These are phyloP conservation scores for Atherinomorus stipes DNA, from an alignment of 2,113 vertebrate genomes.

Conservation along the genomic window DNA sequence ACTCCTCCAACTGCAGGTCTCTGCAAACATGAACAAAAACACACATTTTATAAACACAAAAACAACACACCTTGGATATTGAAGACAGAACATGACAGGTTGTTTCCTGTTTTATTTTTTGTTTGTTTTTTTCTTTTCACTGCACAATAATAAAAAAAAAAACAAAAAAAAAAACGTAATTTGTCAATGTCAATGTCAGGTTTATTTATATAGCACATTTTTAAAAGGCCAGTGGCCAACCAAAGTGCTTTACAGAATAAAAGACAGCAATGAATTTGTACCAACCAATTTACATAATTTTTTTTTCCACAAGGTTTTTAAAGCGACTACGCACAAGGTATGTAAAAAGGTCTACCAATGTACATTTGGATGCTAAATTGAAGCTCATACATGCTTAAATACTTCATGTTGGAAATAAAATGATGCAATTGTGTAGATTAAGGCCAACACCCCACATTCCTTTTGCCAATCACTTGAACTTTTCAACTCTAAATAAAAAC, in stretches of 20 bases:
- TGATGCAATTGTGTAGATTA: too few relatives aligned
- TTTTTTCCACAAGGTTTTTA: neutral
- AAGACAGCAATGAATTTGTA: neutral
- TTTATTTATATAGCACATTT: too few relatives aligned
- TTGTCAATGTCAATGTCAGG: too few relatives aligned
- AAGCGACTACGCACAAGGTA: neutral
- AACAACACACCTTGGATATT: neutral
- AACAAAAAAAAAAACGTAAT: too few relatives aligned
- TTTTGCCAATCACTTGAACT: too few relatives aligned
- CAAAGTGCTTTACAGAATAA: too few relatives aligned
- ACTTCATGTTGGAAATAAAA: too few relatives aligned
- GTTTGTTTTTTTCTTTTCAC: neutral
- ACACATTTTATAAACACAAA: slow-evolving; percentile 1
- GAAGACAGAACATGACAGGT: neutral
- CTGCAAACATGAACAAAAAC: slow-evolving; percentile 79
- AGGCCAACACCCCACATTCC: too few relatives aligned
- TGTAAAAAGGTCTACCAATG: neutral
- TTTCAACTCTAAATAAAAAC: too few relatives aligned
- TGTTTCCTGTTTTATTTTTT: too few relatives aligned
- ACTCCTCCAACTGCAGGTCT: slow-evolving; percentile 91
- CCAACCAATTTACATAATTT: neutral
- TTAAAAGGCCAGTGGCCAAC: too few relatives aligned
- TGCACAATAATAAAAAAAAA: neutral
- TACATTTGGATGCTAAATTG: neutral
- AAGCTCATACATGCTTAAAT: too few relatives aligned